Evolutionary conservation across 2,113 vertebrate species (phyloP), one percentile per base, ranked within the genome.

Genomic region (Percopsis transmontana): DNA sequence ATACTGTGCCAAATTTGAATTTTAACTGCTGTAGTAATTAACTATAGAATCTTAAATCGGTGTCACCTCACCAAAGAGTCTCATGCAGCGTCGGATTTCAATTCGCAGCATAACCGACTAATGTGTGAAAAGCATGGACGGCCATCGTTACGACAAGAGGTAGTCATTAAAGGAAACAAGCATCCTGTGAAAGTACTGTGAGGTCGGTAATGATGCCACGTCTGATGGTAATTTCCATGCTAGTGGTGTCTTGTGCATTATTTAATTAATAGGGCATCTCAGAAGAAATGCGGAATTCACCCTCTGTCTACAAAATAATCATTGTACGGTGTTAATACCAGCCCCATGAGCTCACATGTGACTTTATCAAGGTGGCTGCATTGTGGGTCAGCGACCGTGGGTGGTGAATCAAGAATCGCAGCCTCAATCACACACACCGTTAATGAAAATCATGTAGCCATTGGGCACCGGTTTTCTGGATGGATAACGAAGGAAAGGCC

Each of bases 361-460:
- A 77, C 60, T 33, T 33, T 33, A 33, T 33, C 27, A 33, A 33
- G 63, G 66, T 23, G 41, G 65, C 68, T 19, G 54, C 20, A 44
- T 7, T 33, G 27, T 33, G 68, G 78, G 80, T 81, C 76, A 72
- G 69, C 72, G 57, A 63, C 47, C 59, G 65, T 14, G 60, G 55
- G 63, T 9, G 10, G 38, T 54, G 66, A 50, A 13, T 58, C 39
- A 50, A 47, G 59, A 68, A 77, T 68, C 65, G 74, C 33, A 19
- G 62, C 61, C 70, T 87, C 68, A 88, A 90, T 89, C 89, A 84
- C 87, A 86, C 83, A 86, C 83, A 84, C 78, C 27, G 27, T 80
- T 83, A 86, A 87, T 87, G 83, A 84, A 84, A 77, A 56, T 16
- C 66, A 76, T 21, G 68, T 66, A 66, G 74, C 74, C 61, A 53